Base-by-base conservation (phyloP, 1,140 invertebrate genomes). In the Zophobas atratus region DNA sequence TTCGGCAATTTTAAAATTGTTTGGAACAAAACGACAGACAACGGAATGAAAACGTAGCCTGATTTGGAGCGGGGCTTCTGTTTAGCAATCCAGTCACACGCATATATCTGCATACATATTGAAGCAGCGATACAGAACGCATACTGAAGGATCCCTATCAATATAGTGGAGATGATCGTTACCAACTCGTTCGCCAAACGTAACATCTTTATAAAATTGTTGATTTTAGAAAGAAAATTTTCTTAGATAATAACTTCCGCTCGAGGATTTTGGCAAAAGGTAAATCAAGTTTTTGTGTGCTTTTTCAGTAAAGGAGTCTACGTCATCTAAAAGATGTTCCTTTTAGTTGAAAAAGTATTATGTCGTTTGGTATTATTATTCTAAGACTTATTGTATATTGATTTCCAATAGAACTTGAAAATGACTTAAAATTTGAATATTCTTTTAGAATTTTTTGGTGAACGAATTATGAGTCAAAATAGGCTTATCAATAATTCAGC, bases 101-200 rank as follows among this genome's bases (percentile, higher is more conserved):
- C 60, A 67, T 67, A 43, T 67, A 67, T 67, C 60, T 67, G 60
- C 60, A 67, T 67, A 67, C 60, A 67, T 67, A 67, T 67, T 67
- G 60, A 67, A 67, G 60, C 8, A 43, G 60, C 60, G 60, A 67
- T 67, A 67, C 60, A 67, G 60, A 67, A 67, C 60, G 60, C 60
- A 67, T 67, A 67, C 60, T 67, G 60, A 67, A 20, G 43, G 60
- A 67, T 67, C 41, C 36, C 60, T 67, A 67, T 67, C 60, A 67
- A 67, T 67, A 67, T 38, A 67, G 60, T n/a, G 20, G 60, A 67
- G 60, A 67, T 67, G 60, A 43, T 67, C 60, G 60, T 67, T 67
- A 67, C 60, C 60, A 67, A 67, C 60, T 43, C 39, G 60, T 67
- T 67, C 60, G 8, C 1, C 8, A 33, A 51, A 43, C 60, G 60